phyloP scores from a whole-genome alignment of 2,113 vertebrate species.

The Pithys albifrons region DNA sequence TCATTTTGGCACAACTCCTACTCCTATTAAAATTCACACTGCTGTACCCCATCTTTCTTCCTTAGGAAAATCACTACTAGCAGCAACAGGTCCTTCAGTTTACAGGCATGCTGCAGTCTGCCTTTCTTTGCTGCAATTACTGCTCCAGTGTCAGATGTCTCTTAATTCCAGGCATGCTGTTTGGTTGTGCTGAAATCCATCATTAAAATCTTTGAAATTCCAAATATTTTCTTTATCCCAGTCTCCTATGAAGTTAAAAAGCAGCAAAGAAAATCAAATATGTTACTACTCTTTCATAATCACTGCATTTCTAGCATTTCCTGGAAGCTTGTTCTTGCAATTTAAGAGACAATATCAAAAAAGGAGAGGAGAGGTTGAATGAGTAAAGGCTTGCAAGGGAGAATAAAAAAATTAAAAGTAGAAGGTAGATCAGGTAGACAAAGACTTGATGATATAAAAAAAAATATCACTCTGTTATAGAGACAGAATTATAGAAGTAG shows the following conservation, averaged over 20 bases:
- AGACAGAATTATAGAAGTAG: background rate
- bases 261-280: background rate
- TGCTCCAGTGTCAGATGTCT: background rate
- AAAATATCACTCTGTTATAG: background rate
- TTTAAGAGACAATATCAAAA: background rate
- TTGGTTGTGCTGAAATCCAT: background rate
- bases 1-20: background rate
- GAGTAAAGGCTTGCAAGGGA: background rate
- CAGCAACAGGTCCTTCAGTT: fast-evolving
- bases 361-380: background rate
- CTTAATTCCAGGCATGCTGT: background rate
- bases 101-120: background rate
- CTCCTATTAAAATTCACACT: background rate
- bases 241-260: background rate
- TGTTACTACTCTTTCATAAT: background rate
- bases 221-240: background rate
- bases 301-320: background rate
- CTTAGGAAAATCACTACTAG: background rate
- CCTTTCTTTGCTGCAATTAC: background rate
- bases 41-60: background rate
- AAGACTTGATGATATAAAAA: background rate
- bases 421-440: background rate
- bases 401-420: background rate
- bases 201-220: background rate
- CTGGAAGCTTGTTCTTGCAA: background rate